Base-by-base conservation (phyloP, 2,888 invertebrate species). In the Leptura quadrifasciata region DNA sequence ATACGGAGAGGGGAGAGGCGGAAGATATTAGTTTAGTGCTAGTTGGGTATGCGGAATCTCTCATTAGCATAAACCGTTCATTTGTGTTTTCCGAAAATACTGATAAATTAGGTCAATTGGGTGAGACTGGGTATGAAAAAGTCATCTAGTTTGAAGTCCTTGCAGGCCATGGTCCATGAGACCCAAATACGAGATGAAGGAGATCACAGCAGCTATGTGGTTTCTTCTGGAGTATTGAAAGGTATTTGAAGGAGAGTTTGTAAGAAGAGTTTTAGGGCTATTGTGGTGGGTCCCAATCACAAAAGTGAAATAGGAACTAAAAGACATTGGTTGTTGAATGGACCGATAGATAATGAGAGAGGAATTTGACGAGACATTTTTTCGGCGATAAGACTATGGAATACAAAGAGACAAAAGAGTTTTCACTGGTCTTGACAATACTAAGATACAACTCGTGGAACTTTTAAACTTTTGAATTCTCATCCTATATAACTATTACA, bases 141-240 rank as follows among this genome's bases (percentile, higher is more conserved):
- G 86, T 97, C 97, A 0, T 96, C 96, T 24, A 97, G 97, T 87
- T 91, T 97, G 84, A 97, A 97, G 89, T 97, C 97, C 27, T 90
- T 97, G 72, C 96, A 97, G 89, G 96, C 96, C 0, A 95, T 96
- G 91, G 95, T 96, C 78, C 96, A 96, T 89, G 96, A 96, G 91
- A 91, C 93, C 81, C 93, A 93, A 87, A 93, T 93, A 91, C 92
- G 93, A 79, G 93, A 93, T 86, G 92, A 93, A 84, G 89, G 92
- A 5, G 92, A 92, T 60, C 92, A 91, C 24, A 91, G 90, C 79
- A 90, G 88, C 79, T 90, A 90, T 80, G 84, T 89, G 78, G 90
- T 89, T 39, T 89, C 89, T n/a, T 89, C 89, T 63, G 89, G 91
- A 57, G 91, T 91, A 21, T 86, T 93, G 68, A 90, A 92, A 82